Base-by-base conservation (phyloP, 1,140 invertebrate species). In the Aphelinus certus region DNA sequence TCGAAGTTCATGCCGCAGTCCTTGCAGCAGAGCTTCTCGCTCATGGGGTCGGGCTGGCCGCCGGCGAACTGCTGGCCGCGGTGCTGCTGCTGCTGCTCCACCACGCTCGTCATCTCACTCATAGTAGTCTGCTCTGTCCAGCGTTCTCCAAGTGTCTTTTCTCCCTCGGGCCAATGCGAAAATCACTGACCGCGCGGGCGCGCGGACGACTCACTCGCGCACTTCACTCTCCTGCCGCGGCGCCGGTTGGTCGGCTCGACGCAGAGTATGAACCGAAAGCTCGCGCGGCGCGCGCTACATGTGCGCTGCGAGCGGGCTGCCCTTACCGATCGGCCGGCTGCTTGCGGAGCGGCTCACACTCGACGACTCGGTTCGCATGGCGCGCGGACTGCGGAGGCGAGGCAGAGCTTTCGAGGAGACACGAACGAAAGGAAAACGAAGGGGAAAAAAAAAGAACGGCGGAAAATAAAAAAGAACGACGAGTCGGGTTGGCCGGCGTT, bases 1-100 rank as follows among this genome's bases (percentile, higher is more conserved):
- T 95, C 93, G 80, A 95, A 91, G 78, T 89, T 91, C 53, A 95
- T 81, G 77, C 91, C 90, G 87, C 93, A 94, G 83, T 93, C 91
- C 82, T 93, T 92, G 86, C 94, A 95, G 78, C 90, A 89, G 80
- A 89, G 88, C 71, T 90, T 83, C 78, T 85, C 77, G 85, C 85
- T 79, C 80, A 88, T 73, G 84, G 87, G 76, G 78, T 84, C 76
- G 83, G 85, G 78, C 78, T 83, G 75, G 3, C 80, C 78, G n/a
- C 77, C 77, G 71, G 83, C 83, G n/a, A 81, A 79, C 61, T 82
- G 80, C 43, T 77, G 42, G 47, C 70, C 61, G 71, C 57, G 78
- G 74, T 69, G 66, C 0, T 80, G 77, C 10, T 83, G 83, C 47
- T 80, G 80, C 3, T 81, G 79, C 10, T 78, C 78, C 10, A 81